phyloP scores from a whole-genome alignment of 2,888 invertebrate genomes.

The Pachycephus smyrnensis region DNA sequence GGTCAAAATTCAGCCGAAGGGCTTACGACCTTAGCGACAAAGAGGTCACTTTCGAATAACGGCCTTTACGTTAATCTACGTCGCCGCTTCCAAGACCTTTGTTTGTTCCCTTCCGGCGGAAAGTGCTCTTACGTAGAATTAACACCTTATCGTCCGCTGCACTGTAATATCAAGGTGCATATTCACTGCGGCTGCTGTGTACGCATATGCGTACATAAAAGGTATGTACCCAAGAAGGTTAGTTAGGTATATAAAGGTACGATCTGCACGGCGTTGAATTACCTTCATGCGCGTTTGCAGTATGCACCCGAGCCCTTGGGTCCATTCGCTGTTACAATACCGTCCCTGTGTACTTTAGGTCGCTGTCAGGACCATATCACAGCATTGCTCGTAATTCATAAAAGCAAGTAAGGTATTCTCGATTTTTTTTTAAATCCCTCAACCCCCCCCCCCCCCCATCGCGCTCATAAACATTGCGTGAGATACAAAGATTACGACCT shows the following conservation, averaged over 20 bases:
- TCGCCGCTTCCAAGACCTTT: background rate
- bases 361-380: conserved; percentile 5
- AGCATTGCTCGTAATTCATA: background rate
- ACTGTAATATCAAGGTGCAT: background rate
- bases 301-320: conserved; percentile 24
- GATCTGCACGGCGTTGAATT: conserved; percentile 47
- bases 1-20: conserved; percentile 36
- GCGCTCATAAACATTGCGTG: background rate
- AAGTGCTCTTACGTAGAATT: background rate
- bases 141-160: background rate
- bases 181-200: background rate
- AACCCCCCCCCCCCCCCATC: no score
- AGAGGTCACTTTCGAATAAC: conserved; percentile 2
- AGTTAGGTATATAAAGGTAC: conserved; percentile 13
- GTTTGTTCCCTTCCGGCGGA: conserved; percentile 6
- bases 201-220: background rate
- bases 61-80: background rate
- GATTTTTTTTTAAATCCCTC: no score
- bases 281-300: conserved; percentile 42
- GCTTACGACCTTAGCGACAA: background rate
- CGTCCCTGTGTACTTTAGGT: conserved; percentile 23
- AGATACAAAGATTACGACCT: background rate
- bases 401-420: background rate
- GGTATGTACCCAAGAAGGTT: background rate
- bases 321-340: conserved; percentile 2